Percentiles rank a stretch among this genome's conserved stretches.
Conservation (phyloP, 35 echinoderm and acorn worm genomes). For the Anneissia japonica region DNA sequence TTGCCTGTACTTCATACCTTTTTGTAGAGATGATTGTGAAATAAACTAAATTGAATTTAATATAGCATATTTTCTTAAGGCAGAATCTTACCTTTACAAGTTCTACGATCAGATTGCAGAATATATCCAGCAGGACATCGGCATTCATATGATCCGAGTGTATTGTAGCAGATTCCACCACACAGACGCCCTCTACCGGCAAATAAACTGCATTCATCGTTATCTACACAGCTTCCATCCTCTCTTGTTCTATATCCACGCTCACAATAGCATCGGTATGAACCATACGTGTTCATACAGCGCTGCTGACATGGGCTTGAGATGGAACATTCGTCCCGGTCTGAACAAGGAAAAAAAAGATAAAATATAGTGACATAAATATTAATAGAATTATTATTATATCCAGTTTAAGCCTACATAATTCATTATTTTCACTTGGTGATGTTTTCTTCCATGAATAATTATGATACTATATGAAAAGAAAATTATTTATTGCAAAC, state of each 20-base stretch:
- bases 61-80: background rate
- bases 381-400: no score
- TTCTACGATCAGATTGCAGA: background rate
- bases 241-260: background rate
- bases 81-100: background rate
- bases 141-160: background rate
- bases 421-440: no score
- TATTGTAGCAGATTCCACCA: background rate
- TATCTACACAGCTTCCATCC: background rate
- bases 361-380: no score
- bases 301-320: background rate
- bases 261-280: background rate
- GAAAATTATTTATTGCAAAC: no score
- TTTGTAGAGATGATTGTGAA: no score
- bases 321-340: background rate
- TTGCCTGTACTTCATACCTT: no score
- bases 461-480: no score
- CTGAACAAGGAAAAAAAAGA: background rate
- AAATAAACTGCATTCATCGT: background rate
- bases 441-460: no score
- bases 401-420: no score
- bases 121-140: background rate
- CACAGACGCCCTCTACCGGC: background rate
- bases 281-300: conserved; percentile 9
- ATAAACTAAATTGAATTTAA: no score